Evolutionary conservation across 37 sponge, comb jelly and placozoan species (phyloP), one percentile per base, ranked within the genome.

Genomic region (Amphimedon queenslandica): DNA sequence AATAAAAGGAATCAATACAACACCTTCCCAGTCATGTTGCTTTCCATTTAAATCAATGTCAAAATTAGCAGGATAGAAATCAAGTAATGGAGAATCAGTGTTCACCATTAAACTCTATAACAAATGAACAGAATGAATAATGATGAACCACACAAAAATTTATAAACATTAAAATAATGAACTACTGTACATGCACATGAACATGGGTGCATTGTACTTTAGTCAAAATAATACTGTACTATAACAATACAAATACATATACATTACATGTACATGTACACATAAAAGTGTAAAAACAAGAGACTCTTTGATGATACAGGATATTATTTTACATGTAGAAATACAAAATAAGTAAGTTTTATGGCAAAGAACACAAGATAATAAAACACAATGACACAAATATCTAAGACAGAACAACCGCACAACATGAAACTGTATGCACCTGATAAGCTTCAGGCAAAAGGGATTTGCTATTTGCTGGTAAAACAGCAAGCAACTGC

Each of bases 21-120:
- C 93, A 3, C 95, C 94, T 70, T 98, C 99, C 95, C 95, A 98
- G 29, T 94, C 95, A 30, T 94, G 90, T 64, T 84, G 75, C 63
- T 98, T 98, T n/a, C 95, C 99, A 47, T 98, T 98, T 47, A 98
- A 84, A 73, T 98, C 99, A 31, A 93, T 89, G 42, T 86, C 73
- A 66, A 98, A 98, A 39, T 80, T 71, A n/a, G 72, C 40, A 3
- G 99, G 95, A 43, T 98, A 98, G 84, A 86, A 94, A 41, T 87
- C 86, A 31, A 88, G 77, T 27, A 98, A 64, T 24, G 87, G 81
- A 13, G 99, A 98, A 55, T 82, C 77, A 55, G 88, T 82, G 40
- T 90, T 84, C 42, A 84, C 69, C 95, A 94, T 94, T 74, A 94
- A 43, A 63, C 70, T 67, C 88, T 91, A 64, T 23, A 71, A 25